Evolutionary conservation across 2,888 invertebrate genomes (phyloP), one percentile per base, ranked within the genome.

Genomic region (Cosmopolites sordidus): DNA sequence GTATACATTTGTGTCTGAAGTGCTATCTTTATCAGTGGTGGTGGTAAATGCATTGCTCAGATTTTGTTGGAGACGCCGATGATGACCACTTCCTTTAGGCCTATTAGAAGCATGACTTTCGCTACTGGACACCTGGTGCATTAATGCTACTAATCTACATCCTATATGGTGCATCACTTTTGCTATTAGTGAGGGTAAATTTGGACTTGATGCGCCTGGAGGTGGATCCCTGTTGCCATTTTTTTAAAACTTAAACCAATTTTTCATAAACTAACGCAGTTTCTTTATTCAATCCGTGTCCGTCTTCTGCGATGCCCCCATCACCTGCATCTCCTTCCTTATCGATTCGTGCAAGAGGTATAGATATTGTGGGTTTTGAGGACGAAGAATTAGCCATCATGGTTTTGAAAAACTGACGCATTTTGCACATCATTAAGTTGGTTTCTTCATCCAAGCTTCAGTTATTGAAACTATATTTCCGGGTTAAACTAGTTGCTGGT

Each of bases 361-460:
- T 73, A 2, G 75, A 77, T 2, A 75, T 77, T 2, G 78, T 76
- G 1, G 81, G 80, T 60, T 80, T 81, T 1, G 79, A 78, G 16
- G 77, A 75, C 43, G 76, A 69, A 39, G 78, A 76, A 51, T 76
- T 79, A 29, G 87, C 88, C n/a, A 92, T 84, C 80, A 93, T 87
- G 45, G 90, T 91, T 74, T 92, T 92, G 73, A 93, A 92, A 73
- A 93, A 92, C 65, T 91, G 90, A 1, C 92, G 79, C 90, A 93
- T 91, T 76, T 92, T 92, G 33, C 88, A 89, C 92, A 93, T 93
- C 92, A 93, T 93, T 40, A 92, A 75, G 72, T 93, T 93, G 1
- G 92, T 93, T 75, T 93, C 93, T 70, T 93, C 93, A 68, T 93
- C 92, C 2, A 92, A 92, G 59, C 91, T 92, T 92, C 92, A 93